phyloP scores from a whole-genome alignment of 2,113 vertebrate species.

The Otus sunia region DNA sequence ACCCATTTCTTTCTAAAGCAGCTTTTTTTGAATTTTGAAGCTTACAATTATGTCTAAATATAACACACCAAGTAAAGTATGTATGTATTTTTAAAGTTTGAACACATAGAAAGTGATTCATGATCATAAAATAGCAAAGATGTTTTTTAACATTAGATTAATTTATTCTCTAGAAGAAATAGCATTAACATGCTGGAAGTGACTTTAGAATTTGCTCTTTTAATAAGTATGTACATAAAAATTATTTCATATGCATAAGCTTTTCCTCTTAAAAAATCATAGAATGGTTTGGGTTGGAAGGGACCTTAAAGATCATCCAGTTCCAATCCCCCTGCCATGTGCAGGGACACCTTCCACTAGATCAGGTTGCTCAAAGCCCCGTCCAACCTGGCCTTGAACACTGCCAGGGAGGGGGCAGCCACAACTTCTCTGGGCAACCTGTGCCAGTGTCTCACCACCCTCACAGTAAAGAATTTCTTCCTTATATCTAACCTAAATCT shows the following conservation, averaged over 20 bases:
- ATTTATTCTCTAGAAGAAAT: background rate
- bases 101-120: background rate
- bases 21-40: background rate
- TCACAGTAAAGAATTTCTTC: too few species aligned
- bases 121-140: background rate
- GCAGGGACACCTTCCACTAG: too few species aligned
- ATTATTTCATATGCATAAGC: background rate
- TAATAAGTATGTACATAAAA: conserved; percentile 1
- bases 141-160: background rate
- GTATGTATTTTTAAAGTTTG: background rate
- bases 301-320: too few species aligned
- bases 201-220: background rate
- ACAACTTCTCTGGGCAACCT: too few species aligned
- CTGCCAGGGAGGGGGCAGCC: too few species aligned
- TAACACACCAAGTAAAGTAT: background rate
- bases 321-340: too few species aligned
- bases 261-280: conserved; percentile 7
- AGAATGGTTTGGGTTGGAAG: too few species aligned
- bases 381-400: too few species aligned
- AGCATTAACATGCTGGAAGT: background rate
- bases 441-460: too few species aligned
- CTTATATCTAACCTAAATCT: too few species aligned
- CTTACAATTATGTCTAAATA: conserved; percentile 15
- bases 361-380: too few species aligned
- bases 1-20: background rate